Evolutionary conservation across 1,140 invertebrate species (phyloP), one percentile per base, ranked within the genome.

Genomic region (Drosophila repletoides): DNA sequence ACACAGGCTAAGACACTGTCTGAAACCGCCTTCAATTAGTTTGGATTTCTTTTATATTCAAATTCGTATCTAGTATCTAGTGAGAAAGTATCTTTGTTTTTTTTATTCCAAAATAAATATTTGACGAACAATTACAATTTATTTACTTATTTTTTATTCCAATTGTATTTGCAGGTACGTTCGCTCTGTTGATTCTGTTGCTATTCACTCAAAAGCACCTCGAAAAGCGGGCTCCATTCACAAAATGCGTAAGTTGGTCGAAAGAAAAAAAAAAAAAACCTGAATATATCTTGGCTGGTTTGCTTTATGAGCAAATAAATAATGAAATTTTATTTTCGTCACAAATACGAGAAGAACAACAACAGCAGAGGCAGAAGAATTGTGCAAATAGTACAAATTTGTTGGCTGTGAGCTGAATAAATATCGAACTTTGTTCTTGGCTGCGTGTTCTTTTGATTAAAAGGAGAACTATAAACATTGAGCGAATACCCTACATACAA

Each of bases 151-250:
- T 21, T 26, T 51, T 7, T 40, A 24, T 46, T 41, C 26, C 19
- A 53, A 29, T 60, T 81, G 4, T 77, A 79, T 63, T 83, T 79
- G 38, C 74, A 83, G 79, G 79, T 83, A 74, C 52, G 70, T 56
- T 34, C 0, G 21, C 31, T 58, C 38, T 60, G 38, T 65, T 79
- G 34, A 59, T 22, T 58, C 7, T 6, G 28, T 31, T 41, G n/a
- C n/a, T n/a, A n/a, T n/a, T 40, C 49, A 33, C 14, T 31, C 48
- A 53, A 26, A 33, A 28, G 10, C 22, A 29, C 17, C n/a, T 24
- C 19, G n/a, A 19, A n/a, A 19, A 17, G 7, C 7, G 5, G 14
- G 28, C 38, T n/a, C 26, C 58, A 38, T 72, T 72, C 49, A 46
- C 36, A 61, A 59, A 53, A 46, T 59, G 36, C 64, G 73, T 66